Evolutionary conservation across 2,113 vertebrate species (phyloP), one percentile per base, ranked within the genome.

Genomic region (Eurypyga helias): DNA sequence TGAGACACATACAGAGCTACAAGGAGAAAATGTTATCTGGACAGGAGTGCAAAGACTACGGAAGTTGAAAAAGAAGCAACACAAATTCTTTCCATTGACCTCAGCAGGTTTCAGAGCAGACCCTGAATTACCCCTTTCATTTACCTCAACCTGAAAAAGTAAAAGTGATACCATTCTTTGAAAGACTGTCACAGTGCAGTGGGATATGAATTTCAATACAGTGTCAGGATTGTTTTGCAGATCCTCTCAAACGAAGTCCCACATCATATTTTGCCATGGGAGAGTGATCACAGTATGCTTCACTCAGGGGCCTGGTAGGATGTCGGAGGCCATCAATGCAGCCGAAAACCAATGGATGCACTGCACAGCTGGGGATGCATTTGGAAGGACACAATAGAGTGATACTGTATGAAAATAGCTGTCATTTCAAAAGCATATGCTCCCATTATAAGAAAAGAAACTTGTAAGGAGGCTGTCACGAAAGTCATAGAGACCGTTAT

Each of bases 311-410:
- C 58, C 52, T 80, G 17, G 54, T 23, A 49, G 45, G 48, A 13
- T 24, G 52, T 20, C 2, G 3, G 51, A 21, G 62, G 31, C 61
- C 52, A 52, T 67, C 54, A 71, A 6, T 55, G 58, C 34, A 83
- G 45, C 20, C 6, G 3, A 54, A 57, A 1, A 0, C 7, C 38
- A 48, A 10, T 1, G 7, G 49, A 29, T 79, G 29, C 60, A 13
- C 49, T 28, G 66, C 79, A 70, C n/a, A 88, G 52, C n/a, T 87
- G 75, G 71, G 5, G 10, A 51, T 85, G 34, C 25, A 75, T 75
- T 93, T 70, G 65, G 38, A 88, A 57, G 62, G 33, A 67, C 21
- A 76, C 29, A 77, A 43, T 0, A 25, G 62, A 72, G 28, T 18
- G n/a, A 55, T 33, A 48, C 48, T 51, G n/a, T 41, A 26, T 77